Evolutionary conservation across 2,888 invertebrate genomes (phyloP).

Genomic region (Spialia ferax): DNA sequence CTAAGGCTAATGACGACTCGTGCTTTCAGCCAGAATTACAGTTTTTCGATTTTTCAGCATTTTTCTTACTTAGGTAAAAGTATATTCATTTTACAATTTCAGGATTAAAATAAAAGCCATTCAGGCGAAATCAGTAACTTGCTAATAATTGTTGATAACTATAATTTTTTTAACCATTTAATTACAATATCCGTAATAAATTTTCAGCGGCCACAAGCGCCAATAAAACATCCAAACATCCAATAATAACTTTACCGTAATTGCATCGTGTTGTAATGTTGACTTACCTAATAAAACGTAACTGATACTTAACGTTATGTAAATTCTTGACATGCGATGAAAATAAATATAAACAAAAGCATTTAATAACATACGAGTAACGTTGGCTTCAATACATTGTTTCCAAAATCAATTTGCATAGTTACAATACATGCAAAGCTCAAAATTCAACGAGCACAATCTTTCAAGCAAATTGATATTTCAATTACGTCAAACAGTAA

Average conservation of each 20-base stretch:
- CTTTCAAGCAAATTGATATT: neutral
- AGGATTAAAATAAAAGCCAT: neutral
- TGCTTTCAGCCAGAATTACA: neutral
- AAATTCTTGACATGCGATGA: conserved; percentile 45
- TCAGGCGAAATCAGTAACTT: neutral
- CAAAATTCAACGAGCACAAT: neutral
- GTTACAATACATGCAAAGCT: neutral
- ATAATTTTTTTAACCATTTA: neutral
- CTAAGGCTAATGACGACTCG: neutral
- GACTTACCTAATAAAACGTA: conserved; percentile 72
- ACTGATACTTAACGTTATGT: conserved; percentile 56
- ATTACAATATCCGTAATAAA: conserved; percentile 6
- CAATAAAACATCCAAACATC: conserved; percentile 21
- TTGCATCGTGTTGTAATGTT: conserved; percentile 59
- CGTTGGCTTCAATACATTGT: neutral
- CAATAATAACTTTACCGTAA: conserved; percentile 37
- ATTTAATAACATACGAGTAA: conserved; percentile 1
- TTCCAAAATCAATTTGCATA: neutral
- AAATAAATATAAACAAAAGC: conserved; percentile 10
- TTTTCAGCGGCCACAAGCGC: conserved; percentile 8
- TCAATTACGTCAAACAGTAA: neutral
- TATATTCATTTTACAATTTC: neutral
- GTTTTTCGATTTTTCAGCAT: neutral
- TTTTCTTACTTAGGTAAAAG: neutral
- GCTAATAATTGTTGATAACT: neutral